These are phyloP conservation scores for Phenganax subtilis DNA, from an alignment of 92 coral and sea anemone genomes.

Conservation along the genomic window DNA sequence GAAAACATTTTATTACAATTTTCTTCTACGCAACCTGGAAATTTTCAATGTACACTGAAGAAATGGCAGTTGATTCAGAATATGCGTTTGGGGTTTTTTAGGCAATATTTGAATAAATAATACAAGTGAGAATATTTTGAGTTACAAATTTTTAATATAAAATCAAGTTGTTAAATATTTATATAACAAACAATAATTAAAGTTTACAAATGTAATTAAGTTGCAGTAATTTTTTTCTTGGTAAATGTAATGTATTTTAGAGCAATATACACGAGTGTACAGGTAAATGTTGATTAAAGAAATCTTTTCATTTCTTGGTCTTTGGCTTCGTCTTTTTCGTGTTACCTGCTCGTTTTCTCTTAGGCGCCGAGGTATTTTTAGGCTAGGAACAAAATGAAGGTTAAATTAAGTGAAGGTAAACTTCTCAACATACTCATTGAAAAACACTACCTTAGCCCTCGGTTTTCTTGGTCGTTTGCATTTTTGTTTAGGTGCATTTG, in stretches of 20 bases:
- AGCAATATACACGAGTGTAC: conserved; percentile 1
- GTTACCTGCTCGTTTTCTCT: conserved; percentile 14
- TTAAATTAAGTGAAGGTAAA: neutral
- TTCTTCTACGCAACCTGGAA: neutral
- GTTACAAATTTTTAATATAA: conserved; percentile 9
- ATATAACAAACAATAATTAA: neutral
- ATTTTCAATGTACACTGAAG: too few relatives aligned
- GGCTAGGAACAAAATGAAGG: too few relatives aligned
- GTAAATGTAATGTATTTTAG: neutral
- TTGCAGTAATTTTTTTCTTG: neutral
- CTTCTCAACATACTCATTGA: neutral
- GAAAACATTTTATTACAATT: neutral
- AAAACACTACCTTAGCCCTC: neutral
- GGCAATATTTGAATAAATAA: neutral
- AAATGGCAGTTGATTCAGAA: neutral
- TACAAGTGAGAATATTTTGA: neutral
- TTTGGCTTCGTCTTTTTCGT: conserved; percentile 20
- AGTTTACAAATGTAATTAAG: neutral
- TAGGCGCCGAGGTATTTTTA: conserved; percentile 5
- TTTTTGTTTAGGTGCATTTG: conserved; percentile 13
- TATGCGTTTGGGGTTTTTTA: neutral
- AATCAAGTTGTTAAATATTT: conserved; percentile 4
- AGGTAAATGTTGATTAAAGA: conserved; percentile 18
- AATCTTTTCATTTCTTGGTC: conserved; percentile 24
- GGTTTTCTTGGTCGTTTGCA: conserved; percentile 26